A percentile compares a stretch with the other conserved stretches of the same genome.
phyloP scores from a whole-genome alignment of 2,797 vertebrate species.

The Oreochromis grahami region DNA sequence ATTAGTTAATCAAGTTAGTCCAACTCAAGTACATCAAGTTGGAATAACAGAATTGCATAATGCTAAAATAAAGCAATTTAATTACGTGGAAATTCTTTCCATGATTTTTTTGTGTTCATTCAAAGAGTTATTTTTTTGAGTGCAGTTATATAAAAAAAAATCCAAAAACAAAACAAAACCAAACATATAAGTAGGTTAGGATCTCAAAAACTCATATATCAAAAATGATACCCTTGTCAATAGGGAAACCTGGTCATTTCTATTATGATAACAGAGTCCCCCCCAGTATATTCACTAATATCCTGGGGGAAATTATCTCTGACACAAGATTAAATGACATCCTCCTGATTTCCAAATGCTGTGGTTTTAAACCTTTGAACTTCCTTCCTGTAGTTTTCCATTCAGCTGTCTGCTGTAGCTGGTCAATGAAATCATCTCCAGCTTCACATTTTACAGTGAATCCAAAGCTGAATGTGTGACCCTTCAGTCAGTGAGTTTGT shows the following conservation, averaged over 20 bases:
- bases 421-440: not conserved
- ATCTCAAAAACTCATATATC: not conserved
- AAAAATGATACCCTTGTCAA: rapidly evolving
- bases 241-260: rapidly evolving
- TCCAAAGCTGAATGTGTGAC: not conserved
- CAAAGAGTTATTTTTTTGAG: no score
- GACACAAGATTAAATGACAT: not conserved
- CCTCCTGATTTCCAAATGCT: not conserved
- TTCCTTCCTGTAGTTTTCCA: not conserved
- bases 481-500: not conserved
- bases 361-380: not conserved
- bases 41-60: no score
- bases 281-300: not conserved
- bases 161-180: not conserved
- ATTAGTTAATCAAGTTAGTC: no score
- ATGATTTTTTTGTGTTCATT: no score
- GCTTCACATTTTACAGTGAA: not conserved
- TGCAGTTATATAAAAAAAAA: not conserved
- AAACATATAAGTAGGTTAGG: not conserved
- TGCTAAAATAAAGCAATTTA: no score
- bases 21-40: no score
- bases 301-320: rapidly evolving
- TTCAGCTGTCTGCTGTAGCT: not conserved
- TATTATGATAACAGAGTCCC: not conserved
- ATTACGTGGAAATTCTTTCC: no score